These are phyloP conservation scores for Pangasianodon gigas DNA, from an alignment of 2,113 vertebrate species.

Conservation along the genomic window DNA sequence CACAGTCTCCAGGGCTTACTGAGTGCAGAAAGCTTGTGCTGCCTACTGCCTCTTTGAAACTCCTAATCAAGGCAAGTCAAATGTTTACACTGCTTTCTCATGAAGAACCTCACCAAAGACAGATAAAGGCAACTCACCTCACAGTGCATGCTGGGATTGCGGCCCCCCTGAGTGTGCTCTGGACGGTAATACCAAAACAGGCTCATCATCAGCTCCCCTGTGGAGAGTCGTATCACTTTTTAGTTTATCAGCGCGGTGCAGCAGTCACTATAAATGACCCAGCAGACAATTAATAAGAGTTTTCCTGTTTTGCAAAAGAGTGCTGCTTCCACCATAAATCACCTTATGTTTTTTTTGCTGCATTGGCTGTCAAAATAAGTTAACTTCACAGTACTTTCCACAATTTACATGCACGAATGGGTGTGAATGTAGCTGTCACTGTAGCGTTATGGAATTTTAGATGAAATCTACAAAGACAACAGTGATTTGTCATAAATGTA, in stretches of 20 bases:
- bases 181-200: slow-evolving; percentile 99
- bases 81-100: slow-evolving; percentile 36
- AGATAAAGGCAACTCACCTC: slow-evolving; percentile 79
- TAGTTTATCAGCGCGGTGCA: slow-evolving; percentile 8
- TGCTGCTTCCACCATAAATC: background rate
- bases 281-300: background rate
- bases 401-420: background rate
- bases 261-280: slow-evolving; percentile 4
- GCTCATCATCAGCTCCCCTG: slow-evolving; percentile 99
- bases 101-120: background rate
- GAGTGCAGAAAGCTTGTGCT: slow-evolving; percentile 54
- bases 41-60: slow-evolving; percentile 46
- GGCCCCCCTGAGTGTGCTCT: slow-evolving; percentile 97
- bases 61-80: slow-evolving; percentile 55
- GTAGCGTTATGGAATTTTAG: background rate
- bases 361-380: background rate
- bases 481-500: background rate
- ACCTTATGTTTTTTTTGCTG: background rate
- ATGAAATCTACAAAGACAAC: background rate
- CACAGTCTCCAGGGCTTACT: slow-evolving; percentile 54
- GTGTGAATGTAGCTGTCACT: background rate
- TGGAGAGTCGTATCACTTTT: slow-evolving; percentile 29
- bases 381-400: background rate
- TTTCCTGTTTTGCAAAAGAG: background rate
- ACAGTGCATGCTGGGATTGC: slow-evolving; percentile 92